These are phyloP conservation scores for Vultur gryphus DNA, from an alignment of 2,797 vertebrate species.

Conservation along the genomic window DNA sequence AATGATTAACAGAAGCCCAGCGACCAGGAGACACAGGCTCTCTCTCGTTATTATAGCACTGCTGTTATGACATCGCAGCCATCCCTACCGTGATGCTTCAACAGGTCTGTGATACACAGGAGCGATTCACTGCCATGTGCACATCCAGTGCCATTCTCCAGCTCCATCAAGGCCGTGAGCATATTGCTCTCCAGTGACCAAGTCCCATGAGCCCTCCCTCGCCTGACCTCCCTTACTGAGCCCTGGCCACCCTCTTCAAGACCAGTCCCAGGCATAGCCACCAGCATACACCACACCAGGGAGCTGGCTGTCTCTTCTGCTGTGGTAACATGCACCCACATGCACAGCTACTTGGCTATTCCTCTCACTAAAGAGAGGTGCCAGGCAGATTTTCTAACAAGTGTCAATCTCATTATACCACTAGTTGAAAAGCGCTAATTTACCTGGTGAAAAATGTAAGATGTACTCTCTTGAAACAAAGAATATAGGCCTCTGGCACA, in stretches of 20 bases:
- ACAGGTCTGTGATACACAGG: neutral
- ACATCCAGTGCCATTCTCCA: neutral
- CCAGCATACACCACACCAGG: neutral
- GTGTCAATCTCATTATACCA: neutral
- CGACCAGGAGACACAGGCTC: neutral
- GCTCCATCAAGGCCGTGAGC: neutral
- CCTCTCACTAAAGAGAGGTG: neutral
- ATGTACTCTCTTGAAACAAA: neutral
- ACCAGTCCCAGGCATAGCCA: neutral
- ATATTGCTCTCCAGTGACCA: accelerated
- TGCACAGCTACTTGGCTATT: neutral
- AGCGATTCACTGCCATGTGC: neutral
- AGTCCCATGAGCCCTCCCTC: neutral
- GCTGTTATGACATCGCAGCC: neutral
- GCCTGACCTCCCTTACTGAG: neutral
- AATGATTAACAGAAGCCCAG: neutral
- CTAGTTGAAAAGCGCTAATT: neutral
- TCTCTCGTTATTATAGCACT: accelerated
- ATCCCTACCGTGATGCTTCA: neutral
- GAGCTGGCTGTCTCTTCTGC: neutral
- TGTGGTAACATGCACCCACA: neutral
- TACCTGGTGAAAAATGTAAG: neutral
- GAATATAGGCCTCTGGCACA: neutral
- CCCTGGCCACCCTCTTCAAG: neutral
- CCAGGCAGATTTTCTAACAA: neutral